Conservation (phyloP, 2,888 invertebrate genomes). For the Aethes cnicana region DNA sequence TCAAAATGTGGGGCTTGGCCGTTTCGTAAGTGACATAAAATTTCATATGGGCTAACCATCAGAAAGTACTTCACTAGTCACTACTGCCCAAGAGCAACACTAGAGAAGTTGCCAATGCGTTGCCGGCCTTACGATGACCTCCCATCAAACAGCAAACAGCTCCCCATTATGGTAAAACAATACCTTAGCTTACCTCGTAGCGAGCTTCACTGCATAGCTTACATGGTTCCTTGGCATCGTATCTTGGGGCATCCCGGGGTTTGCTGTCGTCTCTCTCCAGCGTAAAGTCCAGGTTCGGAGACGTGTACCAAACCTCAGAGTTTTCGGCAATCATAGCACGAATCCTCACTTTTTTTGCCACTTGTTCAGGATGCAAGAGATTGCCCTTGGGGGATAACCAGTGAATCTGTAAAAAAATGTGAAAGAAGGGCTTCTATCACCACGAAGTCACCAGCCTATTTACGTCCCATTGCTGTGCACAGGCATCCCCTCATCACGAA, state of each 20-base stretch:
- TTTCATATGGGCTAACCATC: too few relatives aligned
- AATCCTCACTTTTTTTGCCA: slow-evolving; percentile 55
- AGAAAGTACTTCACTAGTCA: too few relatives aligned
- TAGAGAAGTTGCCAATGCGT: too few relatives aligned
- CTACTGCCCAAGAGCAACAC: too few relatives aligned
- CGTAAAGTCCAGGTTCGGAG: slow-evolving; percentile 52
- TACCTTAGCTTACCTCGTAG: slow-evolving; percentile 57
- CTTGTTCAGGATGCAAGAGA: slow-evolving; percentile 37
- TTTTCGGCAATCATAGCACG: slow-evolving; percentile 74
- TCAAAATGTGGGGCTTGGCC: too few relatives aligned
- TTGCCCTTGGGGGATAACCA: slow-evolving; percentile 72
- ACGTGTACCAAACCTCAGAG: slow-evolving; percentile 63
- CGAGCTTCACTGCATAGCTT: slow-evolving; percentile 69
- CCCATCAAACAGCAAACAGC: too few relatives aligned
- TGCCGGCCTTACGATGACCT: too few relatives aligned
- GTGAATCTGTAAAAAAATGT: slow-evolving; percentile 52
- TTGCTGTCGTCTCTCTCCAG: slow-evolving; percentile 55
- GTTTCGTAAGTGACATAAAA: too few relatives aligned
- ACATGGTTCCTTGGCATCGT: slow-evolving; percentile 44
- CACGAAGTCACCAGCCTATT: too few relatives aligned
- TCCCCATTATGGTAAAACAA: too few relatives aligned
- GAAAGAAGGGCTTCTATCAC: neutral
- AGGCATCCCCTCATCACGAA: too few relatives aligned
- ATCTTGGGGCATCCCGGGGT: slow-evolving; percentile 59
- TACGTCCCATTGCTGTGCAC: too few relatives aligned